Evolutionary conservation across 1,140 invertebrate genomes (phyloP), one percentile per base, ranked within the genome.

Genomic region (Coptotermes formosanus): DNA sequence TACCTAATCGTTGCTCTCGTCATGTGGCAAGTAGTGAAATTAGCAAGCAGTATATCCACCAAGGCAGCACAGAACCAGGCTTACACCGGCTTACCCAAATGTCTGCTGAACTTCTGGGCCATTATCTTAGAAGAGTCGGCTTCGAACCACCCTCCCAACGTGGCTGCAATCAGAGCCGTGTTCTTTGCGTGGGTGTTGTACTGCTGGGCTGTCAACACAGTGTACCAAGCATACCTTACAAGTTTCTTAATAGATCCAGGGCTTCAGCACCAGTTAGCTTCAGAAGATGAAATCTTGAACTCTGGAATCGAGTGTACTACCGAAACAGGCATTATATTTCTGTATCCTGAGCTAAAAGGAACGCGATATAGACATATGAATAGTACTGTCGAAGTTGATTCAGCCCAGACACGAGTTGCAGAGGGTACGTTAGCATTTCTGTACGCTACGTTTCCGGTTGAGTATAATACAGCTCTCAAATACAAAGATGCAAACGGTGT

Each of bases 181-280:
- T 75, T 75, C 64, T 75, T 75, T 16, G n/a, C n/a, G 25, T 75
- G 64, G 64, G 64, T 75, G 9, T 9, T 75, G 0, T 75, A 75
- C 14, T 75, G 64, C 25, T 75, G 64, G 64, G 64, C 64, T n/a
- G 0, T 75, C 25, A 75, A 75, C 64, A 75, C 64, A 11, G 64
- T 75, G 25, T 75, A 75, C 64, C 64, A 75, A 12, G n/a, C 64
- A 2, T 75, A n/a, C n/a, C 9, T 75, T 7, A 75, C 64, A 7
- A 14, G 6, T 16, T 75, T 11, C n/a, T 75, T 75, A 9, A 30
- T 75, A 6, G 14, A 75, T 30, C 25, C 64, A 8, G 64, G 64
- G n/a, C 64, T 75, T 30, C 64, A 75, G 14, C 64, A 75, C n/a
- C 64, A 75, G n/a, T n/a, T 75, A 75, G n/a, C 64, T 75, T 75